These are phyloP conservation scores for Bombus consobrinus DNA, from an alignment of 1,140 invertebrate genomes.

Conservation along the genomic window DNA sequence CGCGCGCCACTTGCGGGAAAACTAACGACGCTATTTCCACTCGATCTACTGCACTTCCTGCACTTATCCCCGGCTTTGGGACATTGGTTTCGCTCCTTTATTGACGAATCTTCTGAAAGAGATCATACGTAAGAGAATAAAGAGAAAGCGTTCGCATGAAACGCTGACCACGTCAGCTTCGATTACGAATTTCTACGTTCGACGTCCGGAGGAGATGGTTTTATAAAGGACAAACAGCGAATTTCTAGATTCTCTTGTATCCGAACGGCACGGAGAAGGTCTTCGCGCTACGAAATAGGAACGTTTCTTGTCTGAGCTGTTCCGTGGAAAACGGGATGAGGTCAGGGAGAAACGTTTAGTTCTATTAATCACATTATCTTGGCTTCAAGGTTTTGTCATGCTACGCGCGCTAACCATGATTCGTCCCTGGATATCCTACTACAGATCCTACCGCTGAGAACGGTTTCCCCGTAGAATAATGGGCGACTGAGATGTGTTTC, in stretches of 20 bases:
- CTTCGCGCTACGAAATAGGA: constrained; percentile 53
- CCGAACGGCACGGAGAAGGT: constrained; percentile 55
- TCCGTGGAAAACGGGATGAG: constrained; percentile 30
- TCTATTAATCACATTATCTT: constrained; percentile 76
- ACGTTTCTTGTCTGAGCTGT: constrained; percentile 57
- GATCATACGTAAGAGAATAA: constrained; percentile 44
- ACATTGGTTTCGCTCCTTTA: constrained; percentile 30
- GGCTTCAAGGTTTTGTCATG: constrained; percentile 61
- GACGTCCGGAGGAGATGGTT: background rate
- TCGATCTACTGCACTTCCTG: constrained; percentile 52
- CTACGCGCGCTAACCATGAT: constrained; percentile 35
- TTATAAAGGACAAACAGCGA: constrained; percentile 26
- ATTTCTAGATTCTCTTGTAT: constrained; percentile 17
- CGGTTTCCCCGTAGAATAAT: constrained; percentile 42
- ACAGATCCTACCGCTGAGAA: constrained; percentile 3
- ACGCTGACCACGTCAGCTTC: constrained; percentile 56
- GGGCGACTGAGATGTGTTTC: constrained; percentile 22
- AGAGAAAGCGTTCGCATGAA: constrained; percentile 37
- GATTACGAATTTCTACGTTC: constrained; percentile 25
- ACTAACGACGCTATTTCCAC: constrained; percentile 62
- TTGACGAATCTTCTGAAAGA: constrained; percentile 53
- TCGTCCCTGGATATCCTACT: background rate
- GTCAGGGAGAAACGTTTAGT: constrained; percentile 57
- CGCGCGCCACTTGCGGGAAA: constrained; percentile 14
- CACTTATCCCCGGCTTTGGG: constrained; percentile 26